These are phyloP conservation scores for Escarpia spicata DNA, from an alignment of 2,888 invertebrate species.

Conservation along the genomic window DNA sequence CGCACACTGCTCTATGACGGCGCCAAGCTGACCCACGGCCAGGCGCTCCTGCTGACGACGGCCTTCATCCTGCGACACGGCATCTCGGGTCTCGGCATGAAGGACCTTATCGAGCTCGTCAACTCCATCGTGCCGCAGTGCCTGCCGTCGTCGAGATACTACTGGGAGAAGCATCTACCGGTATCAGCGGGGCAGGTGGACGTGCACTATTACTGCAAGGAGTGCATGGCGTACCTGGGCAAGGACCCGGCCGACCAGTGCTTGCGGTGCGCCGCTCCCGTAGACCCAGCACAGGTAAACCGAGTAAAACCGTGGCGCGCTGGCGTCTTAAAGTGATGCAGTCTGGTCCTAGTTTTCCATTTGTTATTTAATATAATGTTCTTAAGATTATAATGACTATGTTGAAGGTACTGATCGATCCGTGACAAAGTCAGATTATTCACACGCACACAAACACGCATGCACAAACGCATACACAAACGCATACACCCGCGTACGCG, in stretches of 20 bases:
- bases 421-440: not conserved
- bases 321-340: too few species aligned
- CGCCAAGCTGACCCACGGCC: slow-evolving; percentile 14
- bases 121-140: not conserved
- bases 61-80: slow-evolving; percentile 17
- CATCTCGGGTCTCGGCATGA: slow-evolving; percentile 18
- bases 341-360: too few species aligned
- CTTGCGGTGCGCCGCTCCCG: not conserved
- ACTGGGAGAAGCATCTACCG: slow-evolving; percentile 21
- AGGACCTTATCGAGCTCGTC: slow-evolving; percentile 17
- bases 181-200: not conserved
- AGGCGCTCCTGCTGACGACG: not conserved
- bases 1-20: not conserved
- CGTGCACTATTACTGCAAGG: slow-evolving; percentile 17
- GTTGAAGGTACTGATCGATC: not conserved
- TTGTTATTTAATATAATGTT: too few species aligned
- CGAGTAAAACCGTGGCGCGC: not conserved
- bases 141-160: slow-evolving; percentile 6
- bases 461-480: not conserved
- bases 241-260: not conserved
- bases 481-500: not conserved
- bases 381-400: too few species aligned
- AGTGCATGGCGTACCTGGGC: slow-evolving; percentile 18
- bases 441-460: not conserved
- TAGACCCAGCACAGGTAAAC: not conserved